Percentiles rank a stretch among this genome's conserved stretches.
These are phyloP conservation scores for Linnaemya vulpina DNA, from an alignment of 2,888 invertebrate genomes.

Conservation along the genomic window DNA sequence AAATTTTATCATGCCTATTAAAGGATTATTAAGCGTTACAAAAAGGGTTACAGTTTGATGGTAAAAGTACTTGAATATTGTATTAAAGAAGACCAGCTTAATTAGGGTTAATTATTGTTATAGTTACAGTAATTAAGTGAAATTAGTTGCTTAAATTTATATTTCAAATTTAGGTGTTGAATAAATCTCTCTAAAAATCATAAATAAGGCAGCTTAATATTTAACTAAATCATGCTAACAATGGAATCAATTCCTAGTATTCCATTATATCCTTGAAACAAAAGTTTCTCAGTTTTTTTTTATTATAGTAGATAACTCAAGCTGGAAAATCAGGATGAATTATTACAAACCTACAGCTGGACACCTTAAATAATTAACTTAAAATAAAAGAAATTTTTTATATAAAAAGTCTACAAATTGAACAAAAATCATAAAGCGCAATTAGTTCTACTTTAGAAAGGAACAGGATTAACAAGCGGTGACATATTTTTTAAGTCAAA, in stretches of 20 bases:
- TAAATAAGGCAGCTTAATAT: neutral
- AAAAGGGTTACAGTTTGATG: neutral
- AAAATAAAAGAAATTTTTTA: conserved; percentile 19
- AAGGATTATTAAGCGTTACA: conserved; percentile 11
- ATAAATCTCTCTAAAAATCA: neutral
- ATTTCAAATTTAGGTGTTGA: neutral
- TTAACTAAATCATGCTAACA: neutral
- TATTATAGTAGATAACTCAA: conserved; percentile 6
- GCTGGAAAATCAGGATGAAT: conserved; percentile 60
- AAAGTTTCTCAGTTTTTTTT: conserved; percentile 1
- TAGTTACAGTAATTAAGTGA: neutral
- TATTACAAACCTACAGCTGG: conserved; percentile 49
- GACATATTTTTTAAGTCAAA: conserved; percentile 51
- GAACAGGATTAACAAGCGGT: conserved; percentile 55
- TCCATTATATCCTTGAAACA: neutral
- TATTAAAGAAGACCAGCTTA: neutral
- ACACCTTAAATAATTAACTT: conserved; percentile 65
- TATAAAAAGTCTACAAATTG: conserved; percentile 38
- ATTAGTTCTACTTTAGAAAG: conserved; percentile 65
- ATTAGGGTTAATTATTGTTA: neutral
- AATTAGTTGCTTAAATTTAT: neutral
- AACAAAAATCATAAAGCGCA: conserved; percentile 38
- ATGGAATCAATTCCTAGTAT: too few relatives aligned
- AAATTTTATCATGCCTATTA: conserved; percentile 58
- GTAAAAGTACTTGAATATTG: neutral